Evolutionary conservation across 2,797 vertebrate species (phyloP), one percentile per base, ranked within the genome.

Genomic region (Morelia viridis): DNA sequence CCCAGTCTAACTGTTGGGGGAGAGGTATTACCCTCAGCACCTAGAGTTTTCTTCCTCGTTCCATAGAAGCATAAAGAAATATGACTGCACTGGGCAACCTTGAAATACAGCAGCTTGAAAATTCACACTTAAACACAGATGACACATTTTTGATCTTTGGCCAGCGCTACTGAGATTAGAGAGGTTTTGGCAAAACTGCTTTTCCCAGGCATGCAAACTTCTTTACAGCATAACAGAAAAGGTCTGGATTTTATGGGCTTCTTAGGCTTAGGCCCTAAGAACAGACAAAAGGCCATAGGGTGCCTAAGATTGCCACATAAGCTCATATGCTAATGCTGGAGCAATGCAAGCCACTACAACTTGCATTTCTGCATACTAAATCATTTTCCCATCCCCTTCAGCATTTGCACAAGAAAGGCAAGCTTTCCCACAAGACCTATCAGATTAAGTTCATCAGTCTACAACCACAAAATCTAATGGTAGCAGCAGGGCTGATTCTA

Each of bases 111-210:
- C 60, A 94, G 87, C 92, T 89, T 95, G 93, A 97, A 96, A 97
- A 97, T 96, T 94, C 93, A 95, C 91, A 93, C 83, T 94, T 92
- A 92, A 96, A 87, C 91, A 95, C 61, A 68, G 92, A 61, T 85
- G 94, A 50, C 91, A 94, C 92, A 90, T 94, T 96, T 96, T 53
- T 96, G 95, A 96, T 91, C 60, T 90, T 86, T 85, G 0, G 94
- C 95, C 96, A 96, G 53, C 24, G 89, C 83, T 87, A 41, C 93
- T 94, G 94, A 92, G 95, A 90, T 94, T 64, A 95, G 91, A 94
- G 91, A 85, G 65, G 93, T 93, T 95, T 95, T 95, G 92, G 94
- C 86, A 93, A 95, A 96, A 62, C 86, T 93, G 41, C 9, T 93
- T 95, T 94, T 85, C 26, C 71, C 24, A 94, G 84, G 91, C 94